phyloP scores from a whole-genome alignment of 2,797 vertebrate species.

The Pangasius sanitwongsei region DNA sequence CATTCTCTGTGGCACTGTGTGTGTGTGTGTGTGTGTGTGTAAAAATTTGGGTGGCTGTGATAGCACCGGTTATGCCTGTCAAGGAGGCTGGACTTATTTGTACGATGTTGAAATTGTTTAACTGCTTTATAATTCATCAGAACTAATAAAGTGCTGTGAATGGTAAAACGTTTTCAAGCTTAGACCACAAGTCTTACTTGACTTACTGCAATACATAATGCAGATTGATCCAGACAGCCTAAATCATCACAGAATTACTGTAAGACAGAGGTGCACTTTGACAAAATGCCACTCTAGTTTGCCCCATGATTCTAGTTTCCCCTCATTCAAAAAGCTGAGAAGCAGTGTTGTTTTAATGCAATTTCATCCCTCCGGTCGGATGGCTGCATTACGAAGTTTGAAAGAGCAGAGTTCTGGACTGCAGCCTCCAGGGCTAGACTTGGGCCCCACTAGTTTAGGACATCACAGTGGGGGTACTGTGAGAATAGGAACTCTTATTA shows the following conservation, averaged over 20 bases:
- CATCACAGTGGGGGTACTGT: not conserved
- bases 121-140: not conserved
- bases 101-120: not conserved
- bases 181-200: not conserved
- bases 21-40: not conserved
- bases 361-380: not conserved
- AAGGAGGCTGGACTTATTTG: not conserved
- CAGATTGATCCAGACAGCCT: not conserved
- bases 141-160: not conserved
- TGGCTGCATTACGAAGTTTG: not conserved
- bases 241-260: not conserved
- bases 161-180: not conserved
- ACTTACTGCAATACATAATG: not conserved
- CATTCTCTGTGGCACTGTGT: not conserved
- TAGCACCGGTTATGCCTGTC: not conserved
- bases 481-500: constrained; percentile 3
- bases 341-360: not conserved
- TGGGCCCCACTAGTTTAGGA: constrained; percentile 5
- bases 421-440: not conserved
- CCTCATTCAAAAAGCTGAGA: not conserved
- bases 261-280: not conserved
- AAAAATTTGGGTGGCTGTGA: not conserved
- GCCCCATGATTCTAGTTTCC: not conserved
- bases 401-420: not conserved
- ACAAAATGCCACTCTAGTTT: not conserved